Percentiles rank a stretch among this genome's conserved stretches.
phyloP scores from a whole-genome alignment of 2,888 invertebrate genomes.

The Schizotus pectinicornis region DNA sequence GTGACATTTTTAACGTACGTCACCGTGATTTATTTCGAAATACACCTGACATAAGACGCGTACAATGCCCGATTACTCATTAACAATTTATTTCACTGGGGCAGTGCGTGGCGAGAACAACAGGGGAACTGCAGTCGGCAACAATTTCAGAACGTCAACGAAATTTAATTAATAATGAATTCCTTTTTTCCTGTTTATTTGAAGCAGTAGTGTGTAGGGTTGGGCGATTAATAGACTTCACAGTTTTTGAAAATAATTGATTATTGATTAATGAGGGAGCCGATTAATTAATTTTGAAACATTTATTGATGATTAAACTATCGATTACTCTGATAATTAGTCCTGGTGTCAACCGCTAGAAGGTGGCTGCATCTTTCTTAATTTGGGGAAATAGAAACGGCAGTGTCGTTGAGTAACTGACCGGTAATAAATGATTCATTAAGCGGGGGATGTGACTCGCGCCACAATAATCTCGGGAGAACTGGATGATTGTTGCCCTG shows the following conservation, averaged over 20 bases:
- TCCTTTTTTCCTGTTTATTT: no score
- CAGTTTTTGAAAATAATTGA: no score
- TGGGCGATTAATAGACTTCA: no score
- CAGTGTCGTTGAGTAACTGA: no score
- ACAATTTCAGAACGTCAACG: background rate
- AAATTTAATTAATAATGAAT: background rate
- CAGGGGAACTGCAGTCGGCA: background rate
- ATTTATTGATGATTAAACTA: no score
- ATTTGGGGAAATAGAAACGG: no score
- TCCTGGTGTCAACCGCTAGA: no score
- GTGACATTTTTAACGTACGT: slow-evolving; percentile 36
- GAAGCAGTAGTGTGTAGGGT: no score
- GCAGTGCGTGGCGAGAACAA: background rate
- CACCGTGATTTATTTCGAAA: slow-evolving; percentile 36
- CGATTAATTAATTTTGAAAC: no score
- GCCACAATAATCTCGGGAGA: slow-evolving; percentile 33
- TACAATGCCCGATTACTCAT: slow-evolving; percentile 33
- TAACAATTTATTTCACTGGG: slow-evolving; percentile 2
- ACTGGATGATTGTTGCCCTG: slow-evolving; percentile 31
- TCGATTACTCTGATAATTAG: no score
- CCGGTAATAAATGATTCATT: slow-evolving; percentile 31
- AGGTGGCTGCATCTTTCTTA: no score
- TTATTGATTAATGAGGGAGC: no score
- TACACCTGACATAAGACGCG: slow-evolving; percentile 25
- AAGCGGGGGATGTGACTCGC: slow-evolving; percentile 32